Conservation (phyloP, 53 echinoderm and acorn worm genomes). For the Holothuria leucospilota region DNA sequence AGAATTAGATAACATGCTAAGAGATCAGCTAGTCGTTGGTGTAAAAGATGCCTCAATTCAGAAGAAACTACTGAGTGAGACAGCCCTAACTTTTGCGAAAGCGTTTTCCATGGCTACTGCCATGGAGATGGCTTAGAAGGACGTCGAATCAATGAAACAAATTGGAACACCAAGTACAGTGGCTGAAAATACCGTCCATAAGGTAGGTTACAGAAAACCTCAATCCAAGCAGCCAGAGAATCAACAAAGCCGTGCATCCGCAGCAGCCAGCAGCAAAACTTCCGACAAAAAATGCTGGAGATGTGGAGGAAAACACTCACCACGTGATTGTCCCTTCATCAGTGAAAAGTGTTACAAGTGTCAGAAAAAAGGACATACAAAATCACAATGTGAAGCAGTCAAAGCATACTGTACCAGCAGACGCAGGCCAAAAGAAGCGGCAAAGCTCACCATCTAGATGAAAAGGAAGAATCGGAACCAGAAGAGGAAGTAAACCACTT, state of each 20-base stretch:
- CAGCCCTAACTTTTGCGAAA: constrained; percentile 40
- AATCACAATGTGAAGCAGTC: constrained; percentile 65
- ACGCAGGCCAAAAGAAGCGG: background rate
- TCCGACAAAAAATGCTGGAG: constrained; percentile 39
- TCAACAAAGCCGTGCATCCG: background rate
- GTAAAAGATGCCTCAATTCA: too few species aligned
- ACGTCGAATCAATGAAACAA: too few species aligned
- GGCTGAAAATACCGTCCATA: too few species aligned
- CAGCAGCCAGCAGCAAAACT: constrained; percentile 3
- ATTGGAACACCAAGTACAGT: too few species aligned
- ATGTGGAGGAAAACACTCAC: constrained; percentile 51
- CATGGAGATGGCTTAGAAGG: too few species aligned
- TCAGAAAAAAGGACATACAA: constrained; percentile 55
- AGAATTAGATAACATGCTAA: constrained; percentile 48
- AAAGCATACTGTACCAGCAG: constrained; percentile 7
- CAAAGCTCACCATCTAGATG: constrained; percentile 1
- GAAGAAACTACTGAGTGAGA: too few species aligned
- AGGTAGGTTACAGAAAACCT: background rate
- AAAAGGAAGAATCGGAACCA: background rate
- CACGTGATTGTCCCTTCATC: background rate
- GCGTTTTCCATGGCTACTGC: constrained; percentile 12
- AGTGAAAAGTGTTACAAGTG: constrained; percentile 62
- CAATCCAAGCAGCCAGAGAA: background rate
- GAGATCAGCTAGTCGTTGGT: constrained; percentile 52
- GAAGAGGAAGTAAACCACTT: too few species aligned